Conservation (phyloP, 2,888 invertebrate species). For the Empis livida region DNA sequence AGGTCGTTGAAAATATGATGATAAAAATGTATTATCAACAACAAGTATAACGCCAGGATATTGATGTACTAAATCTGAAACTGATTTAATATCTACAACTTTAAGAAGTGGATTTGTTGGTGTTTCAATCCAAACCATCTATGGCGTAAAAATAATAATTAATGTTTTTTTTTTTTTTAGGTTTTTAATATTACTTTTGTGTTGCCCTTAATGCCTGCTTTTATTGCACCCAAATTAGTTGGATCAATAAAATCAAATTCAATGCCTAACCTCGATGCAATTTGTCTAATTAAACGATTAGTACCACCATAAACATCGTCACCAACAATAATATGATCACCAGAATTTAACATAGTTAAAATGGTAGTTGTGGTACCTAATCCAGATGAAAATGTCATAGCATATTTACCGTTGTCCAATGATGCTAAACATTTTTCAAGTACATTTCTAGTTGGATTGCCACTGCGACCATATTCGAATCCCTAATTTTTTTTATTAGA, state of each 20-base stretch:
- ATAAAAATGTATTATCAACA: slow-evolving; percentile 90
- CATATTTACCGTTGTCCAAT: slow-evolving; percentile 78
- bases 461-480: slow-evolving; percentile 85
- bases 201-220: slow-evolving; percentile 58
- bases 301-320: slow-evolving; percentile 96
- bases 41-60: slow-evolving; percentile 45
- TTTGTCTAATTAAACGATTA: slow-evolving; percentile 58
- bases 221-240: slow-evolving; percentile 50
- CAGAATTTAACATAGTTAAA: slow-evolving; percentile 57
- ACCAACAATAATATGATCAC: slow-evolving; percentile 82
- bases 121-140: slow-evolving; percentile 87
- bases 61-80: slow-evolving; percentile 47
- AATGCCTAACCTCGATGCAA: slow-evolving; percentile 54
- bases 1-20: slow-evolving; percentile 83
- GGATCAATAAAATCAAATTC: slow-evolving; percentile 66
- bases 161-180: background rate
- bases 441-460: slow-evolving; percentile 84
- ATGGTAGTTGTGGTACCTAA: slow-evolving; percentile 73
- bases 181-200: slow-evolving; percentile 55
- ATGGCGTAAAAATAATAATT: slow-evolving; percentile 15
- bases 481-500: slow-evolving; percentile 40
- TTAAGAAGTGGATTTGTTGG: slow-evolving; percentile 93
- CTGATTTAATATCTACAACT: slow-evolving; percentile 70
- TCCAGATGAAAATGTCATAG: slow-evolving; percentile 76
- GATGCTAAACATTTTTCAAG: slow-evolving; percentile 83